These are phyloP conservation scores for Amphipyra berbera DNA, from an alignment of 2,888 invertebrate species.

Conservation along the genomic window DNA sequence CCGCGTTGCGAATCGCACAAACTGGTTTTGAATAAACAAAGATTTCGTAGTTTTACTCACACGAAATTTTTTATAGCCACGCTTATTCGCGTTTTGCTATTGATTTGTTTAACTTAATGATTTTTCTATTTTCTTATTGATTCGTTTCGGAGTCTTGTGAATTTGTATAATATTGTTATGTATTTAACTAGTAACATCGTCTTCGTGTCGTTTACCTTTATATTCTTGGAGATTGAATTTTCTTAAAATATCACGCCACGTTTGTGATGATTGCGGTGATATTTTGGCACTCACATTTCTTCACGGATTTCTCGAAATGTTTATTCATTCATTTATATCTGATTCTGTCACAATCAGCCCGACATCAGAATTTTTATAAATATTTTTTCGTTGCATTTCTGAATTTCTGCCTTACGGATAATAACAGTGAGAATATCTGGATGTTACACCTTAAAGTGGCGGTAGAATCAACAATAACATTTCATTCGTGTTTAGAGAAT, in stretches of 20 bases:
- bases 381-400: not conserved
- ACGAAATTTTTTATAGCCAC: conserved; percentile 29
- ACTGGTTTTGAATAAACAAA: conserved; percentile 61
- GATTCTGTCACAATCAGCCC: conserved; percentile 12
- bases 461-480: conserved; percentile 9
- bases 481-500: conserved; percentile 10
- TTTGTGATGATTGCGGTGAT: conserved; percentile 58
- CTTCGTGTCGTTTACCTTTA: conserved; percentile 72
- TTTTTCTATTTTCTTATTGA: conserved; percentile 22
- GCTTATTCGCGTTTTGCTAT: conserved; percentile 23
- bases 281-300: conserved; percentile 66
- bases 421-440: no score
- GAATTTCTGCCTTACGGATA: no score
- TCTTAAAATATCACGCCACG: conserved; percentile 64
- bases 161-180: conserved; percentile 25
- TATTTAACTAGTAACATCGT: conserved; percentile 25
- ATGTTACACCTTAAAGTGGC: no score
- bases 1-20: conserved; percentile 49
- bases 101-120: conserved; percentile 22
- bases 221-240: conserved; percentile 67
- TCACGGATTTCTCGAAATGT: conserved; percentile 60
- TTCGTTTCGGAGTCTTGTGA: conserved; percentile 52
- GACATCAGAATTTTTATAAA: conserved; percentile 20
- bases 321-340: conserved; percentile 52
- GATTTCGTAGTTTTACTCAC: conserved; percentile 47